Percentiles rank a stretch among this genome's conserved stretches.
Conservation (phyloP, 2,888 invertebrate genomes). For the Polymixis flavicincta region DNA sequence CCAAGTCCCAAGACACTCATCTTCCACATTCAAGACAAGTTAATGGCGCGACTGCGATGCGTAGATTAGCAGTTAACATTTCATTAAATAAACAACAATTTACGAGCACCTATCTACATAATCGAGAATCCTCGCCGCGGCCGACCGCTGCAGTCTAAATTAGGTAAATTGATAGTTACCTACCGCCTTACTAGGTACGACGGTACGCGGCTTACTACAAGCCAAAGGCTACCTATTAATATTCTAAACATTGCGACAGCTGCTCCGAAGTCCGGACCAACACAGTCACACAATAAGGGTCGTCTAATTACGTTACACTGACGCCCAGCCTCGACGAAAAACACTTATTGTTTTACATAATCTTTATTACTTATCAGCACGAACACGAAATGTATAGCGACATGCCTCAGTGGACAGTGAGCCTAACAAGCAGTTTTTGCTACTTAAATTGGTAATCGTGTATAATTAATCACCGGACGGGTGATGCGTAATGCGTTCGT, state of each 20-base stretch:
- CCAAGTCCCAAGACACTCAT: slow-evolving; percentile 39
- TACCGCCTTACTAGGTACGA: slow-evolving; percentile 39
- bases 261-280: slow-evolving; percentile 48
- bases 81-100: slow-evolving; percentile 59
- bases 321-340: slow-evolving; percentile 56
- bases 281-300: slow-evolving; percentile 59
- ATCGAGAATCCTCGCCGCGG: slow-evolving; percentile 35
- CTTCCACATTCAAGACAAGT: slow-evolving; percentile 50
- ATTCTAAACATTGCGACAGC: slow-evolving; percentile 57
- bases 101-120: slow-evolving; percentile 49
- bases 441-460: slow-evolving; percentile 57
- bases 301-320: slow-evolving; percentile 57
- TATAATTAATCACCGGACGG: slow-evolving; percentile 54
- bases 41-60: slow-evolving; percentile 53
- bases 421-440: slow-evolving; percentile 59
- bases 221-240: slow-evolving; percentile 62
- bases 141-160: slow-evolving; percentile 44
- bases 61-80: slow-evolving; percentile 58
- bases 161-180: slow-evolving; percentile 60
- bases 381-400: slow-evolving; percentile 64
- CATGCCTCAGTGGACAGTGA: slow-evolving; percentile 59
- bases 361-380: slow-evolving; percentile 67
- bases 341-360: slow-evolving; percentile 66
- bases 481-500: slow-evolving; percentile 45
- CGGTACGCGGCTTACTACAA: slow-evolving; percentile 44